Base-by-base conservation (phyloP, 2,888 invertebrate species). In the Catocala fraxini region DNA sequence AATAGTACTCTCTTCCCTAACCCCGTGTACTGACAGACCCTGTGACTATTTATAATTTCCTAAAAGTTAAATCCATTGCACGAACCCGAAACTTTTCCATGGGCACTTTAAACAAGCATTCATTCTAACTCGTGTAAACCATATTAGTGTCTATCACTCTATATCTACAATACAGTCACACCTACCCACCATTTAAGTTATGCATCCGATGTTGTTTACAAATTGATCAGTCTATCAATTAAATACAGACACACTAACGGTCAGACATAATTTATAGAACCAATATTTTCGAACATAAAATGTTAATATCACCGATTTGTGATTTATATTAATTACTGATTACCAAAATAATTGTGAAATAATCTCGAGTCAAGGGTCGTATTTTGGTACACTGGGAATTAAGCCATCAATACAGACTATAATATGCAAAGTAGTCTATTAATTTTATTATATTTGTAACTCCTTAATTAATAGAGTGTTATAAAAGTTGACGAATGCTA, bases 261-360 rank as follows among this genome's bases (percentile, higher is more conserved):
- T 7, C 52, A 51, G 11, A 43, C 39, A 25, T n/a, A 42, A 57
- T 52, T 66, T 46, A 59, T 51, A 63, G 51, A n/a, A 58, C 54
- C 39, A 68, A 65, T 63, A 73, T 59, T 61, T 59, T 62, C n/a
- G 56, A 64, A 65, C 53, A 56, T 42, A 42, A 60, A 60, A 68
- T 63, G 43, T 60, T 65, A 61, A 59, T 73, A 61, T 53, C 46
- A 47, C 9, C 49, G 54, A 65, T 63, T 52, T 54, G 33, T 56
- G 42, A 68, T 74, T 74, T 71, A 68, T 56, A 56, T 60, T 52
- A 13, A 63, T 46, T 68, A 64, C 64, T 51, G 42, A 62, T 52
- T 67, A 56, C 46, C 33, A 47, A 39, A 6, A 58, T 53, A 42
- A 45, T 74, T 68, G 46, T 45, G 65, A 65, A 63, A 65, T 74